Percentiles rank a stretch among this genome's conserved stretches.
These are phyloP conservation scores for Harpagifer antarcticus DNA, from an alignment of 2,797 vertebrate genomes.

Conservation along the genomic window DNA sequence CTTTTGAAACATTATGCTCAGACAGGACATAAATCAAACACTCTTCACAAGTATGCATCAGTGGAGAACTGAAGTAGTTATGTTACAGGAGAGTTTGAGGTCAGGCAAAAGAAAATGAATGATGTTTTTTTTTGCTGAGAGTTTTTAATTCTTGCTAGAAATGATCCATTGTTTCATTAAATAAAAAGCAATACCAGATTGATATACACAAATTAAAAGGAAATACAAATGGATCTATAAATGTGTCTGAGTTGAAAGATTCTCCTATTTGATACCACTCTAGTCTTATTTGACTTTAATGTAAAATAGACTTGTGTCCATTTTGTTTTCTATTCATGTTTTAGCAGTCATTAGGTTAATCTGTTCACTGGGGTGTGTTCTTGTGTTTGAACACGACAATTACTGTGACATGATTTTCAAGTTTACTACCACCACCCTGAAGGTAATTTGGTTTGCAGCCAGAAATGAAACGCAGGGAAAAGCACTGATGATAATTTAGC, in stretches of 20 bases:
- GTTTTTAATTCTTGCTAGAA: constrained; percentile 17
- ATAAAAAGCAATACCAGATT: not conserved
- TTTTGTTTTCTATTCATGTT: not conserved
- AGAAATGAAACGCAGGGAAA: constrained; percentile 7
- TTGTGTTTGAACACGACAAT: not conserved
- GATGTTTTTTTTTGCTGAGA: constrained; percentile 13
- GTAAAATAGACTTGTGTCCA: not conserved
- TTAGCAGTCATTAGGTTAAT: not conserved
- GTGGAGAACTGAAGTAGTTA: constrained; percentile 31
- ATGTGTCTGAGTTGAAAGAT: not conserved
- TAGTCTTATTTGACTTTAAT: not conserved
- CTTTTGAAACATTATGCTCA: constrained; percentile 27
- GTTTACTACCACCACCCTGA: not conserved
- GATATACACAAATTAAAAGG: not conserved
- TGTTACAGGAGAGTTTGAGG: constrained; percentile 34
- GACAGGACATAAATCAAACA: constrained; percentile 36
- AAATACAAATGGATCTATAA: not conserved
- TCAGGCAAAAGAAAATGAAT: constrained; percentile 22
- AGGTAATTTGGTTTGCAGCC: constrained; percentile 9
- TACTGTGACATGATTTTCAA: not conserved
- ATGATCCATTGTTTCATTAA: constrained; percentile 6
- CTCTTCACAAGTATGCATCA: constrained; percentile 25
- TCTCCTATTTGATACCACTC: not conserved
- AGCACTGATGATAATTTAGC: not conserved
- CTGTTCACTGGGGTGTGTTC: constrained; percentile 21